Percentiles rank a stretch among this genome's conserved stretches.
These are phyloP conservation scores for Indri indri DNA, from an alignment of 2,113 vertebrate species.

Conservation along the genomic window DNA sequence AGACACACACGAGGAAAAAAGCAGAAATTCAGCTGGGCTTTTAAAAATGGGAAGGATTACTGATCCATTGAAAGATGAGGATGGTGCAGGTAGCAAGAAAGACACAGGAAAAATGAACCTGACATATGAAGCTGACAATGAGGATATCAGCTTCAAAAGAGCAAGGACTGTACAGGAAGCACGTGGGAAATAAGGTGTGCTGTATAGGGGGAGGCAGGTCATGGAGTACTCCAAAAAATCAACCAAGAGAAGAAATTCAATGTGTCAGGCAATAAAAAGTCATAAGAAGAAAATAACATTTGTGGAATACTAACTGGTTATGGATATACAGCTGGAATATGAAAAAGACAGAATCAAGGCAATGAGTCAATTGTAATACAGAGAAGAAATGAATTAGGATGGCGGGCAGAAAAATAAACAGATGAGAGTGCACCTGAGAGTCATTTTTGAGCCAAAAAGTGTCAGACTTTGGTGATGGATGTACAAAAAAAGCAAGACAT, in stretches of 20 bases:
- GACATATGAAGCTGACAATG: background rate
- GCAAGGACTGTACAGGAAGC: background rate
- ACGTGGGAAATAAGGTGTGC: background rate
- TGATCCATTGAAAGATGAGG: background rate
- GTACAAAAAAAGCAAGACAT: background rate
- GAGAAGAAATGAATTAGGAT: background rate
- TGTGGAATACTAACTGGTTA: background rate
- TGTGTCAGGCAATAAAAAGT: background rate
- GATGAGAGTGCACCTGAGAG: background rate
- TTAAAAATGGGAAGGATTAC: background rate
- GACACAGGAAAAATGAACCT: background rate
- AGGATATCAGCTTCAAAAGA: background rate
- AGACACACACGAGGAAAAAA: background rate
- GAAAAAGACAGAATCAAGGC: background rate
- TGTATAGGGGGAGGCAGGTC: background rate
- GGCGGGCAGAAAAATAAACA: background rate
- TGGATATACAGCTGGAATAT: background rate
- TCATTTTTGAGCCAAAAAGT: background rate
- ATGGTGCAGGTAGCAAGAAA: background rate
- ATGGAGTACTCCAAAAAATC: background rate
- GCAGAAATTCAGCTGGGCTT: background rate
- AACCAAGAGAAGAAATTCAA: background rate
- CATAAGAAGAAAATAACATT: background rate
- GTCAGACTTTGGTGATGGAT: background rate
- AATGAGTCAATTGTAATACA: background rate